Evolutionary conservation across 2,888 invertebrate species (phyloP), one percentile per base, ranked within the genome.

Genomic region (Oegoconia quadripuncta): DNA sequence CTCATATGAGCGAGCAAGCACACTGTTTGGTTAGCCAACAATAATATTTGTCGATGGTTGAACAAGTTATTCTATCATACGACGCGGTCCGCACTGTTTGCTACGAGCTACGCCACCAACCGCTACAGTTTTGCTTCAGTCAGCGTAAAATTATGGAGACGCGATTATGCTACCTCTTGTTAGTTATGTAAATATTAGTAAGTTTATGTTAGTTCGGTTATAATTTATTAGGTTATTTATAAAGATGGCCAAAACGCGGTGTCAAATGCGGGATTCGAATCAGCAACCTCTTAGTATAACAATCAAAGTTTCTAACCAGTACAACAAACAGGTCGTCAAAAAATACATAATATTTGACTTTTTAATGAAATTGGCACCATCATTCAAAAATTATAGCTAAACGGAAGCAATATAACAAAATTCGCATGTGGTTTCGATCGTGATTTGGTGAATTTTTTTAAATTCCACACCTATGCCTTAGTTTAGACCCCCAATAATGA

Each of bases 1-100:
- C 20, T 22, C 32, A 22, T 12, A 18, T 32, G 18, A 20, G 30
- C 27, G 6, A 30, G 30, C 27, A 12, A 30, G 17, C 18, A 20
- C 37, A 23, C 29, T 67, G 68, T 75, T 74, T 71, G 69, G 62
- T 54, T 64, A 55, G 55, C 64, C 55, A 70, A 68, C 61, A 64
- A 69, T 58, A 68, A 69, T 67, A 70, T 76, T 76, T 71, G 67
- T 55, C 36, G 47, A 52, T 54, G 57, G 62, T 52, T 54, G 56
- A 50, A 46, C 53, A 61, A 64, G 59, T 64, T 68, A 48, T 55
- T 53, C 51, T 49, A 52, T 55, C 53, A 53, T 46, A 30, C 39
- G 30, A 34, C 34, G 28, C 23, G 37, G 33, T 6, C 13, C 17
- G 12, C 26, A 26, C 29, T 41, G 46, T 46, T 37, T 46, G 41